These are phyloP conservation scores for Gari tellinella DNA, from an alignment of 2,888 invertebrate genomes.

Conservation along the genomic window DNA sequence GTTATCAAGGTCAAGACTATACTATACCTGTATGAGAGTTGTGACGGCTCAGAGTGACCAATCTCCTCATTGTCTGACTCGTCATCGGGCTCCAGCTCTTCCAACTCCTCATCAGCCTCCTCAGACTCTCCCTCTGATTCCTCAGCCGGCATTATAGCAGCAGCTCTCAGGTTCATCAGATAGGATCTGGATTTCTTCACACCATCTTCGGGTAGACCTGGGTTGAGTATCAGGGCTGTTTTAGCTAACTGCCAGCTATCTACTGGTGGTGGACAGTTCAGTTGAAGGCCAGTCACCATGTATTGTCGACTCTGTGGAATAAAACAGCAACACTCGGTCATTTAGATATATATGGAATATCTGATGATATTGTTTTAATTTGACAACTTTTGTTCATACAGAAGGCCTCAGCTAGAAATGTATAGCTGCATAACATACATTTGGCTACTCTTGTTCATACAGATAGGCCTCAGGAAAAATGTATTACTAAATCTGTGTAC, in stretches of 20 bases:
- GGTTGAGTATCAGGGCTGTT: conserved; percentile 78
- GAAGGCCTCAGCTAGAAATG: too few relatives aligned
- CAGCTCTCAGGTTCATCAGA: conserved; percentile 71
- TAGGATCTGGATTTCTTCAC: conserved; percentile 79
- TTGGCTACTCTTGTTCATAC: too few relatives aligned
- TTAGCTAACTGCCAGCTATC: conserved; percentile 75
- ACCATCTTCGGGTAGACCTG: conserved; percentile 78
- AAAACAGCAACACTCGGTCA: neutral
- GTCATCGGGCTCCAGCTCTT: conserved; percentile 60
- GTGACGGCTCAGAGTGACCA: conserved; percentile 76
- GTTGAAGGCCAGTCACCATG: conserved; percentile 67
- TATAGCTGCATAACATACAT: too few relatives aligned
- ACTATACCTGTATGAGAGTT: conserved; percentile 78
- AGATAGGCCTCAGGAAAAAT: too few relatives aligned
- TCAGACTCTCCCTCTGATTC: conserved; percentile 63
- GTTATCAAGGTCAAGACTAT: too few relatives aligned
- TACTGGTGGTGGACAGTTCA: conserved; percentile 71
- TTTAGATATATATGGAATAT: too few relatives aligned
- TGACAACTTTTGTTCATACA: too few relatives aligned
- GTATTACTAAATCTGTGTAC: conserved; percentile 57
- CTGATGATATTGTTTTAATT: too few relatives aligned
- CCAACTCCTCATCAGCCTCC: conserved; percentile 66
- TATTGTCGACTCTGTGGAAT: conserved; percentile 78
- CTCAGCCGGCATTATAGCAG: conserved; percentile 58
- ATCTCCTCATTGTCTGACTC: conserved; percentile 58